Base-by-base conservation (phyloP, 2,888 invertebrate species). In the Mesorhabditis sp. region DNA sequence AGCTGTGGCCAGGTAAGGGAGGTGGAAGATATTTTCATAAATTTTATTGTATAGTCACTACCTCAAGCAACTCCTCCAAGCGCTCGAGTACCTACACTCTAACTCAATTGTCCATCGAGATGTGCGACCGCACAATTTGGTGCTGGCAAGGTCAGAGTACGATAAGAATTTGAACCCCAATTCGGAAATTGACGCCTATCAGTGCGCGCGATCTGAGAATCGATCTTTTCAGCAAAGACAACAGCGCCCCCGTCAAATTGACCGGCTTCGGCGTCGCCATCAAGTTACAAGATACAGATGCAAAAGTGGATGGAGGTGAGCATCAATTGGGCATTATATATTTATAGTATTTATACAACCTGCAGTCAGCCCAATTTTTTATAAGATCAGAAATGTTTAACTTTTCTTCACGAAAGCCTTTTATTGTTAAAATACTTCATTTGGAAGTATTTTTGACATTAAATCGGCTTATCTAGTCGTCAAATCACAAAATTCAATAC, bases 21-120 rank as follows among this genome's bases (percentile, higher is more conserved):
- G 15, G n/a, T 66, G 4, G 45, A 45, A 10, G 6, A 41, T 44
- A 13, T 43, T 7, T 65, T 67, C 10, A 67, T 44, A 58, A 41
- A 50, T 43, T 10, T 4, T 13, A 45, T 50, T 6, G 89, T 89
- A 4, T 90, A 95, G 95, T 87, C 97, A 98, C 89, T 98, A 98
- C 90, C 94, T 97, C 93, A 91, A 95, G 69, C 97, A 98, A 88
- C 93, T 98, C 76, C 89, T 98, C 78, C 96, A 97, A 87, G 96
- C 97, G 3, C 89, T 98, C 68, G 91, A 94, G 83, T 98, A 97
- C 89, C 96, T 97, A 87, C 98, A 98, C 88, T 94, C 94, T 87
- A 95, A 95, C 87, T 93, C 95, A 88, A 95, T 98, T 82, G 92
- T 97, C 83, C 98, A 98, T 87, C 91, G 97, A 75, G 97, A 98